A percentile compares a stretch with the other conserved stretches of the same genome.
These are phyloP conservation scores for Diachasmimorpha longicaudata DNA, from an alignment of 1,140 invertebrate species.

Conservation along the genomic window DNA sequence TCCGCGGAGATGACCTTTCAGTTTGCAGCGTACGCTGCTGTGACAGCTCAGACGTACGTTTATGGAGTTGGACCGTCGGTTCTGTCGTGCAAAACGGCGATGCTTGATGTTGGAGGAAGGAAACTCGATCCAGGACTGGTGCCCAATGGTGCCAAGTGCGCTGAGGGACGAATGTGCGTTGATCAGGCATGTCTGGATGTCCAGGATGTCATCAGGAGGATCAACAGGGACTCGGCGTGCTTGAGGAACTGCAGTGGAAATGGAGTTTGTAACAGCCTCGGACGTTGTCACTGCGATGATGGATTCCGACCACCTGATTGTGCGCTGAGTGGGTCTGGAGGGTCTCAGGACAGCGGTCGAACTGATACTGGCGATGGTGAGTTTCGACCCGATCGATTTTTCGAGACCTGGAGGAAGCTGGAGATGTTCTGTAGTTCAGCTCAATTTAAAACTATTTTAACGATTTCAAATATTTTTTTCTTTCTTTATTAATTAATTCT, in stretches of 20 bases:
- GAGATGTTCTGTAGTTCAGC: too few species aligned
- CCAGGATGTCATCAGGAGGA: constrained; percentile 64
- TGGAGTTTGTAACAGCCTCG: constrained; percentile 89
- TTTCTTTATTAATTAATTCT: too few species aligned
- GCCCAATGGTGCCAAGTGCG: constrained; percentile 95
- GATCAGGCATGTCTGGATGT: constrained; percentile 89
- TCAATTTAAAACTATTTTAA: too few species aligned
- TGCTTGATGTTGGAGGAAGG: constrained; percentile 91
- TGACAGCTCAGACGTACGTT: constrained; percentile 85
- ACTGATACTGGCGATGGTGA: constrained; percentile 37
- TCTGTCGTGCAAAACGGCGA: constrained; percentile 87
- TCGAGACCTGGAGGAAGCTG: too few species aligned
- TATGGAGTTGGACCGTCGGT: constrained; percentile 85
- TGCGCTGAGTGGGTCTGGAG: constrained; percentile 84
- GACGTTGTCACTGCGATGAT: constrained; percentile 92
- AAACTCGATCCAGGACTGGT: constrained; percentile 92
- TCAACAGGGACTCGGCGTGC: constrained; percentile 66
- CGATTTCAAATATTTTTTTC: too few species aligned
- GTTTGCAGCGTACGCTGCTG: constrained; percentile 94
- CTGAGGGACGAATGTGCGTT: constrained; percentile 91
- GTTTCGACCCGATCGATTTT: too few species aligned
- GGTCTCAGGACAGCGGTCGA: constrained; percentile 91
- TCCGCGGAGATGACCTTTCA: constrained; percentile 88
- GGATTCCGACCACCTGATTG: constrained; percentile 91
- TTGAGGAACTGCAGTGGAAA: constrained; percentile 85